A percentile compares a stretch with the other conserved stretches of the same genome.
Conservation (phyloP, 2,797 vertebrate species). For the Furcifer pardalis region DNA sequence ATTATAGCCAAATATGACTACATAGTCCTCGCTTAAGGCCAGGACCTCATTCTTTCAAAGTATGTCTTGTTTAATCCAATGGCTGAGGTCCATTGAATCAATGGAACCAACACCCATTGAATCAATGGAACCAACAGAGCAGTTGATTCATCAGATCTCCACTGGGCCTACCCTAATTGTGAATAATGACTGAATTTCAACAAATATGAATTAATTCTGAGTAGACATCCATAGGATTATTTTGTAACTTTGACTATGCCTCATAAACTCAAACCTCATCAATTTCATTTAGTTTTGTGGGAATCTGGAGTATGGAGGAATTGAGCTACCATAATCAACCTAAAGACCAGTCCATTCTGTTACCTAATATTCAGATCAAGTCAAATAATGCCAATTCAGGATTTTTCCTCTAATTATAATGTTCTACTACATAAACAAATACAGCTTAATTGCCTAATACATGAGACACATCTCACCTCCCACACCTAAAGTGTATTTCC, state of each 20-base stretch:
- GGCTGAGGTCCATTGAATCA: no score
- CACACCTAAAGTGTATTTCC: neutral
- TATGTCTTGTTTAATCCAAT: neutral
- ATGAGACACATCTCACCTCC: neutral
- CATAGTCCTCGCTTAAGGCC: neutral
- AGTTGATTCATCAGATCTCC: no score
- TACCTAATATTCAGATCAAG: neutral
- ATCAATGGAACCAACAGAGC: no score
- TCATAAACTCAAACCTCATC: neutral
- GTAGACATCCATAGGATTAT: neutral
- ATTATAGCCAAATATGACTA: neutral
- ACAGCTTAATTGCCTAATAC: neutral
- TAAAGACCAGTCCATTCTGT: neutral
- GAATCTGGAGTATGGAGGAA: neutral
- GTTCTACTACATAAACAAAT: neutral
- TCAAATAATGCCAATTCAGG: conserved; percentile 5
- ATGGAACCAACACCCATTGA: no score
- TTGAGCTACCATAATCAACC: neutral
- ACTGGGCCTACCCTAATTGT: no score
- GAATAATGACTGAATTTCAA: neutral
- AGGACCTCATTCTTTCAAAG: neutral
- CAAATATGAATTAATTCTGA: neutral
- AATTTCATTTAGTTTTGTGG: neutral
- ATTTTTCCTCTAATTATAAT: neutral
- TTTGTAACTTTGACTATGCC: neutral